Evolutionary conservation across 2,888 invertebrate species (phyloP).

Genomic region (Chelonus formosanus): DNA sequence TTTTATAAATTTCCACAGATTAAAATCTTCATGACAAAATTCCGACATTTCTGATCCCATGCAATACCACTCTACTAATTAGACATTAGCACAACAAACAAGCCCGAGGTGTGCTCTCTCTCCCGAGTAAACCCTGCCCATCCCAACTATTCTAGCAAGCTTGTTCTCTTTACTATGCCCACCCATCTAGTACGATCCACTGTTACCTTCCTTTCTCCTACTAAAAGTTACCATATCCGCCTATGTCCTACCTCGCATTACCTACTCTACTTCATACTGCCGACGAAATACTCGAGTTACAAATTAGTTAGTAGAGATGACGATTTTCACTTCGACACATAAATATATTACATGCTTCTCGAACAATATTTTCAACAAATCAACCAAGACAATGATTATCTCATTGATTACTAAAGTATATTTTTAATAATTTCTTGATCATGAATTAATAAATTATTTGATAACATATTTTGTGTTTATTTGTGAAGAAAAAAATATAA

Average conservation of each 20-base stretch:
- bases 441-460: too few relatives aligned
- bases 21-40: constrained; percentile 22
- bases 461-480: too few relatives aligned
- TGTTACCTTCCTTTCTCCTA: constrained; percentile 3
- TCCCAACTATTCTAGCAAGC: constrained; percentile 38
- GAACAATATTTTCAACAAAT: too few relatives aligned
- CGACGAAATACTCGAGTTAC: constrained; percentile 59
- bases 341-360: constrained; percentile 31
- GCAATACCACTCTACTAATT: constrained; percentile 62
- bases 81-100: constrained; percentile 63
- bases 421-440: too few relatives aligned
- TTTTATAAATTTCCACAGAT: background rate
- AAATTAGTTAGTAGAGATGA: constrained; percentile 63
- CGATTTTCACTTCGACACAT: constrained; percentile 51
- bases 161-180: constrained; percentile 24
- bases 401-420: too few relatives aligned
- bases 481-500: too few relatives aligned
- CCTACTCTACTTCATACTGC: constrained; percentile 13
- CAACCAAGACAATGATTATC: too few relatives aligned
- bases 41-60: constrained; percentile 46
- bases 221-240: constrained; percentile 15
- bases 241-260: constrained; percentile 15
- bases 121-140: constrained; percentile 25
- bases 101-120: constrained; percentile 48
- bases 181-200: constrained; percentile 10